These are phyloP conservation scores for Centruroides vittatus DNA, from an alignment of 1,140 invertebrate genomes.

Conservation along the genomic window DNA sequence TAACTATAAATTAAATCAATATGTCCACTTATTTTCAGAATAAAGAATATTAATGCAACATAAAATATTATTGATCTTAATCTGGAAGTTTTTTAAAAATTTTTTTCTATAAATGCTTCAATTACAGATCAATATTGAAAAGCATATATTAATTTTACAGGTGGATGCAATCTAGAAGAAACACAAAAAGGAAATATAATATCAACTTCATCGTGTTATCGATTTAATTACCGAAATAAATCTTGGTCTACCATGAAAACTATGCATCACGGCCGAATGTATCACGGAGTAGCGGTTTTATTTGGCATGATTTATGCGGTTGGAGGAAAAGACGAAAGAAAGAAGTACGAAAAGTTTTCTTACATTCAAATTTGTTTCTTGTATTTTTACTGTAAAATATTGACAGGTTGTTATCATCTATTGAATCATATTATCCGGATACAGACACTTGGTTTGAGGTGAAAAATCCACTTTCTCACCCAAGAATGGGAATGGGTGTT, in stretches of 20 bases:
- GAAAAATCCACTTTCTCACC: background rate
- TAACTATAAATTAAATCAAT: too few relatives aligned
- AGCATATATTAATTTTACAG: background rate
- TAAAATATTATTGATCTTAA: too few relatives aligned
- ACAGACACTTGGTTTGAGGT: background rate
- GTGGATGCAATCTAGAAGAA: slow-evolving; percentile 1
- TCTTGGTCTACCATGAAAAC: background rate
- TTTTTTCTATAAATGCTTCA: too few relatives aligned
- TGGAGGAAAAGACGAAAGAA: slow-evolving; percentile 8
- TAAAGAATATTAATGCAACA: too few relatives aligned
- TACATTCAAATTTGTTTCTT: background rate
- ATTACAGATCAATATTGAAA: too few relatives aligned
- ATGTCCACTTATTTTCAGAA: too few relatives aligned
- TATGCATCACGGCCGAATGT: slow-evolving; percentile 2
- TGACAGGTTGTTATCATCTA: slow-evolving; percentile 1
- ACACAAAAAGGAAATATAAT: slow-evolving; percentile 3
- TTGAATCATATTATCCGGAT: slow-evolving; percentile 3
- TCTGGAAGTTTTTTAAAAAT: too few relatives aligned
- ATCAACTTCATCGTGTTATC: background rate
- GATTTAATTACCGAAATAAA: background rate
- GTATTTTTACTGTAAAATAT: background rate
- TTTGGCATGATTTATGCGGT: slow-evolving; percentile 7
- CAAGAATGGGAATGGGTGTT: background rate
- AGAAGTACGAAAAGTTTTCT: background rate
- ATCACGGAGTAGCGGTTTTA: slow-evolving; percentile 1